Evolutionary conservation across 1,140 invertebrate genomes (phyloP), one percentile per base, ranked within the genome.

Genomic region (Melanaphis sacchari): DNA sequence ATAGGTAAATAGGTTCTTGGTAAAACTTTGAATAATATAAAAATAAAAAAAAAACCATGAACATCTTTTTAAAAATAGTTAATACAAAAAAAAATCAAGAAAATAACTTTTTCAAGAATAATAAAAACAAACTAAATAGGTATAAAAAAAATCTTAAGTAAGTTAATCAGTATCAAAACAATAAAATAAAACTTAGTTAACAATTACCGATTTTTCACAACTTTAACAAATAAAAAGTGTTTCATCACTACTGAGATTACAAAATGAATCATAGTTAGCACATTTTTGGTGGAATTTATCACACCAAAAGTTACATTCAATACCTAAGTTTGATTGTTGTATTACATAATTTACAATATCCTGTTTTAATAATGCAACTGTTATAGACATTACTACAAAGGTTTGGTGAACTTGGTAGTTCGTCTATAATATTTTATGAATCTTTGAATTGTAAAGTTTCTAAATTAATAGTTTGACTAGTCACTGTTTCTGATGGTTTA

Each of bases 291-390:
- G 46, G 31, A 36, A 89, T 89, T 36, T 36, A 49, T 49, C 18
- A 22, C 31, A 36, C 18, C 87, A 89, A 89, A 89, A 89, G 18
- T 46, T 36, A 36, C 87, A 89, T 52, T 89, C 87, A 49, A 49
- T n/a, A 36, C 87, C 87, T 3, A 22, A 84, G 15, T 84, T 40
- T 41, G 22, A 26, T 24, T 84, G 41, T 31, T 41, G 24, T 84
- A 11, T 84, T 40, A 31, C 82, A 84, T 41, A 5, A 41, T n/a
- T 24, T 26, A 82, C 38, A 82, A 82, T 24, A 82, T 22, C n/a
- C 81, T 22, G 38, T 82, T 38, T 82, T 22, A 82, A 40, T 6
- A 40, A 82, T 38, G 21, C 21, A 54, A 54, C 24, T 54, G 26
- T 54, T 54, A 54, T 26, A 8, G 26, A 26, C 26, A 26, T 54